Percentiles rank a stretch among this genome's conserved stretches.
phyloP scores from a whole-genome alignment of 2,888 invertebrate species.

The Erebia aethiops region DNA sequence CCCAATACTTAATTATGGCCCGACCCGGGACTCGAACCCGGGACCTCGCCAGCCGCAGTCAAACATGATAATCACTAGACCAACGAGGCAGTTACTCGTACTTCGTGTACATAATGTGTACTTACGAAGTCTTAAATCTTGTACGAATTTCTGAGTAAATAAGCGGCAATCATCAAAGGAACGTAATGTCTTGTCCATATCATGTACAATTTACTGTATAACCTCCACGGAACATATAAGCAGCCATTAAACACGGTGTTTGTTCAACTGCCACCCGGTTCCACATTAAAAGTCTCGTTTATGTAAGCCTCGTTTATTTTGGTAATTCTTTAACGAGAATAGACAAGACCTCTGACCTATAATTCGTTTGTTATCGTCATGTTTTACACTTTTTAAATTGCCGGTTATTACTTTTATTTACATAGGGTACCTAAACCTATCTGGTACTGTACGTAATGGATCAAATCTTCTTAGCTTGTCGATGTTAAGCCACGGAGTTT shows the following conservation, averaged over 20 bases:
- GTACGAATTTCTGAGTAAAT: constrained; percentile 23
- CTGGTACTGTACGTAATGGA: too few relatives aligned
- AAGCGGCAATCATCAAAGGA: constrained; percentile 51
- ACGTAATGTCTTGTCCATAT: constrained; percentile 54
- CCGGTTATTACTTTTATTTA: too few relatives aligned
- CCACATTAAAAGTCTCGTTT: constrained; percentile 30
- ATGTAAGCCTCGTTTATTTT: constrained; percentile 19
- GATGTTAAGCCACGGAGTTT: too few relatives aligned
- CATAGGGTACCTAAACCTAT: too few relatives aligned
- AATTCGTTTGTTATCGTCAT: neutral
- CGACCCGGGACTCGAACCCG: too few relatives aligned
- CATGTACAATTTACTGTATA: constrained; percentile 56
- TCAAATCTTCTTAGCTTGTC: too few relatives aligned
- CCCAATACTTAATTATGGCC: too few relatives aligned
- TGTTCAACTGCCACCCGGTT: constrained; percentile 60
- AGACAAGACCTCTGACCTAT: neutral
- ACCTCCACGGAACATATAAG: constrained; percentile 52
- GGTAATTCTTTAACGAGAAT: constrained; percentile 21
- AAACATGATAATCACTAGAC: too few relatives aligned
- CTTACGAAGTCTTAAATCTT: constrained; percentile 3
- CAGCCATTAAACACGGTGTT: constrained; percentile 61
- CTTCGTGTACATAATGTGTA: too few relatives aligned
- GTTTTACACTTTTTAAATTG: too few relatives aligned
- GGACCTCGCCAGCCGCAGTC: too few relatives aligned
- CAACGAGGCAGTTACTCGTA: too few relatives aligned